Conservation (phyloP, 2,797 vertebrate species). For the Anguilla anguilla region DNA sequence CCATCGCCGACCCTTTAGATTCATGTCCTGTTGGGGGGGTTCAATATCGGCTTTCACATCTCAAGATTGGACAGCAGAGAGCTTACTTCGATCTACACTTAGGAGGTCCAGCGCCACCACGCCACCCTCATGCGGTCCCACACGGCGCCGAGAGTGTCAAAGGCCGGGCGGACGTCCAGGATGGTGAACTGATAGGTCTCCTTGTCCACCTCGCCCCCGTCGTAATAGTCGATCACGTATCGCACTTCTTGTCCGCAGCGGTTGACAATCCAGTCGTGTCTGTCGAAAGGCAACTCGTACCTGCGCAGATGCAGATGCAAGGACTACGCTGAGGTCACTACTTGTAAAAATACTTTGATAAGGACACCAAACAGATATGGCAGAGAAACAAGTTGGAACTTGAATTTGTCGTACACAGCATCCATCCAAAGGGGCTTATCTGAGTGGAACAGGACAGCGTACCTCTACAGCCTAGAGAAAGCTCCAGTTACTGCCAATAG, state of each 20-base stretch:
- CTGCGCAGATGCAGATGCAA: slow-evolving; percentile 58
- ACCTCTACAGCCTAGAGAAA: no score
- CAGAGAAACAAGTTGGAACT: neutral
- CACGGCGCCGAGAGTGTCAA: slow-evolving; percentile 86
- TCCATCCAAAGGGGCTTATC: no score
- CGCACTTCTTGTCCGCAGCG: slow-evolving; percentile 93
- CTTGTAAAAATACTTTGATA: no score
- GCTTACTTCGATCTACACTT: slow-evolving; percentile 17
- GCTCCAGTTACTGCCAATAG: no score
- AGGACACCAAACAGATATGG: no score
- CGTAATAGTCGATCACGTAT: slow-evolving; percentile 96
- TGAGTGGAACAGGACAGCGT: no score
- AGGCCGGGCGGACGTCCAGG: slow-evolving; percentile 91
- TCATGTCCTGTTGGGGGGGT: neutral
- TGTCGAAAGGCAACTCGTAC: slow-evolving; percentile 93
- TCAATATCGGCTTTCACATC: neutral
- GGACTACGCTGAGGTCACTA: neutral
- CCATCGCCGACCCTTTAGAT: neutral
- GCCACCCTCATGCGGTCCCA: slow-evolving; percentile 96
- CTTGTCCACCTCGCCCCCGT: slow-evolving; percentile 82
- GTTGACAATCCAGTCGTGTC: slow-evolving; percentile 93
- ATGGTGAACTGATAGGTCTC: slow-evolving; percentile 87
- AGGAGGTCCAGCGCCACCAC: slow-evolving; percentile 96
- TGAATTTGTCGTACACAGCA: no score
- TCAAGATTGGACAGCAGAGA: neutral